Evolutionary conservation across 1,140 invertebrate species (phyloP).

Genomic region (Lepidurus apus): DNA sequence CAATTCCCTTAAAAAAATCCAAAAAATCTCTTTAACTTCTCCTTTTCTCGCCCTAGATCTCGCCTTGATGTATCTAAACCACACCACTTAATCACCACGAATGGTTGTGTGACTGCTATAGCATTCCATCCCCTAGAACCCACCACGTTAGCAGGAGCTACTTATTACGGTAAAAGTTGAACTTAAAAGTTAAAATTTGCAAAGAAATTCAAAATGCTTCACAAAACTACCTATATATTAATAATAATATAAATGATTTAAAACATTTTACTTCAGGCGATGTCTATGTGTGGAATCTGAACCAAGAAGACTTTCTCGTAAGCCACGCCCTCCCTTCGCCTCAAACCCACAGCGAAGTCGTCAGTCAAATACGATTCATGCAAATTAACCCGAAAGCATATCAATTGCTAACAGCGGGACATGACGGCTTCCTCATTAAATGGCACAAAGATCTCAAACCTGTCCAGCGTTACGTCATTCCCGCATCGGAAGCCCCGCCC

Average conservation of each 20-base stretch:
- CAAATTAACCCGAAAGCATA: not conserved
- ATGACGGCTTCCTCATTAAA: not conserved
- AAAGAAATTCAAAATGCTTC: not conserved
- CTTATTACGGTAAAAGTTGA: not conserved
- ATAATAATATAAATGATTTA: no score
- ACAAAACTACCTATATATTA: not conserved
- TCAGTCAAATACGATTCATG: not conserved
- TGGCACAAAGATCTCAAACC: not conserved
- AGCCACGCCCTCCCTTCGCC: not conserved
- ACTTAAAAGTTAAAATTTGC: not conserved
- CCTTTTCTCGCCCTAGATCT: not conserved
- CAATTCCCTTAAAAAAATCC: no score
- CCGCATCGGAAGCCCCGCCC: not conserved
- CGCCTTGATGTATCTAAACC: not conserved
- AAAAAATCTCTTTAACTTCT: not conserved
- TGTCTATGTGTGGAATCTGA: not conserved
- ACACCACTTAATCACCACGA: not conserved
- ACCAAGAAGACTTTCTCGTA: not conserved
- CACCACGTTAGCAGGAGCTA: not conserved
- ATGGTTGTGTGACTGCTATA: not conserved
- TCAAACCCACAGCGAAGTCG: not conserved
- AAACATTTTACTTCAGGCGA: not conserved
- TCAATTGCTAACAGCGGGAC: not conserved
- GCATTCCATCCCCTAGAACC: not conserved
- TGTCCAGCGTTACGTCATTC: constrained; percentile 8